Percentiles rank a stretch among this genome's conserved stretches.
These are phyloP conservation scores for Scaptomyza flava DNA, from an alignment of 2,888 invertebrate genomes.

Conservation along the genomic window DNA sequence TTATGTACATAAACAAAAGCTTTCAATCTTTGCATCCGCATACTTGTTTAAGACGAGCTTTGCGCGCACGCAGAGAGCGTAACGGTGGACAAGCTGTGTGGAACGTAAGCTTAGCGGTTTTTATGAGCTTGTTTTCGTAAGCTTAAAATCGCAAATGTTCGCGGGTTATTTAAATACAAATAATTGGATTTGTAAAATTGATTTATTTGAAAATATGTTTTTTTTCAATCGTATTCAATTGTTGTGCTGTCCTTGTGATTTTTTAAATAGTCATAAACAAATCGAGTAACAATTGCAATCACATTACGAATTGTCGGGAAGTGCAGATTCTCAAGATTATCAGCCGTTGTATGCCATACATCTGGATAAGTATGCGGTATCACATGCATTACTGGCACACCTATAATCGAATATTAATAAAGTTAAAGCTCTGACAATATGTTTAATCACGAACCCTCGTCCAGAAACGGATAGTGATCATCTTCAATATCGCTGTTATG, in stretches of 20 bases:
- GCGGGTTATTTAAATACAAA: neutral
- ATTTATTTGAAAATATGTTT: neutral
- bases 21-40: constrained; percentile 34
- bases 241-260: neutral
- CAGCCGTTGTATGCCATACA: constrained; percentile 94
- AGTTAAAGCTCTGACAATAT: constrained; percentile 16
- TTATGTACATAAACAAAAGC: constrained; percentile 19
- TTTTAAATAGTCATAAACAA: constrained; percentile 40
- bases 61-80: constrained; percentile 9
- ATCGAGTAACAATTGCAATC: constrained; percentile 33
- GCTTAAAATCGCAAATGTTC: neutral
- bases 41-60: constrained; percentile 24
- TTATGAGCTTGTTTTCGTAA: neutral
- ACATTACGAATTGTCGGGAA: constrained; percentile 58
- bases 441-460: constrained; percentile 76
- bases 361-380: constrained; percentile 95
- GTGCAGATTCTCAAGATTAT: constrained; percentile 86
- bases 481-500: constrained; percentile 91
- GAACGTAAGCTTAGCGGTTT: neutral
- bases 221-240: neutral
- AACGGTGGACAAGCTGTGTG: constrained; percentile 6
- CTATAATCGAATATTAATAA: constrained; percentile 10
- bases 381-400: constrained; percentile 90
- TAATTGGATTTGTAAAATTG: neutral
- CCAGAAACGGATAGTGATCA: constrained; percentile 93